Percentiles rank a stretch among this genome's conserved stretches.
These are phyloP conservation scores for Geotrypetes seraphini DNA, from an alignment of 2,797 vertebrate species.

Conservation along the genomic window DNA sequence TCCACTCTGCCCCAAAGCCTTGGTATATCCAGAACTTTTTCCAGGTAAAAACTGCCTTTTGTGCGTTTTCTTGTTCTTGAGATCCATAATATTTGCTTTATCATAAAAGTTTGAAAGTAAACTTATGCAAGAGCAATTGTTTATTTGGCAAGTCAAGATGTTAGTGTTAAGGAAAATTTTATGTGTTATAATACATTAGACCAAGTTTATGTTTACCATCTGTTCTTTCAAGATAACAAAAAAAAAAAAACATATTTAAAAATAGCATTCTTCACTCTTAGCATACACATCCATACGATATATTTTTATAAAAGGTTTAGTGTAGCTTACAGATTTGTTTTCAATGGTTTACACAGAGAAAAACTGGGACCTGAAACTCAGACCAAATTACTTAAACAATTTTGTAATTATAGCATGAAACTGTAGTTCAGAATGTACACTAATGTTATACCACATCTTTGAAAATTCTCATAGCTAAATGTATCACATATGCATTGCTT, in stretches of 20 bases:
- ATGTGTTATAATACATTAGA: slow-evolving; percentile 75
- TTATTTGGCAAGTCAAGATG: slow-evolving; percentile 69
- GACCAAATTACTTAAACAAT: slow-evolving; percentile 60
- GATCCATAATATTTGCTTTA: slow-evolving; percentile 26
- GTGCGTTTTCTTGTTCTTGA: slow-evolving; percentile 1
- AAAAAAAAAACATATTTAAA: slow-evolving; percentile 67
- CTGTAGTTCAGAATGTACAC: slow-evolving; percentile 35
- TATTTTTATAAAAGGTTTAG: slow-evolving; percentile 58
- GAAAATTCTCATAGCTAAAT: slow-evolving; percentile 62
- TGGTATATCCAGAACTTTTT: slow-evolving; percentile 94
- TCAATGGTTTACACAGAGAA: slow-evolving; percentile 28
- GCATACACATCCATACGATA: slow-evolving; percentile 57
- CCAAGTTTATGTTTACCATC: slow-evolving; percentile 72
- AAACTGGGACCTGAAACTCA: slow-evolving; percentile 38
- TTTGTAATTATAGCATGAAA: slow-evolving; percentile 57
- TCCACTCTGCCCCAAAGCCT: slow-evolving; percentile 81
- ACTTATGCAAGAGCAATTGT: slow-evolving; percentile 63
- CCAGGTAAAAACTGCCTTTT: slow-evolving; percentile 69
- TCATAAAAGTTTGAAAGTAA: slow-evolving; percentile 48
- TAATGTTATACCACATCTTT: slow-evolving; percentile 44
- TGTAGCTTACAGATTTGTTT: slow-evolving; percentile 50
- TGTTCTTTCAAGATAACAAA: slow-evolving; percentile 74
- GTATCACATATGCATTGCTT: slow-evolving; percentile 73
- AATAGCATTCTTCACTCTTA: slow-evolving; percentile 71
- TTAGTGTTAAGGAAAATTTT: slow-evolving; percentile 69